Percentiles rank a stretch among this genome's conserved stretches.
phyloP scores from a whole-genome alignment of 2,888 invertebrate species.

The Calameuta idolon region DNA sequence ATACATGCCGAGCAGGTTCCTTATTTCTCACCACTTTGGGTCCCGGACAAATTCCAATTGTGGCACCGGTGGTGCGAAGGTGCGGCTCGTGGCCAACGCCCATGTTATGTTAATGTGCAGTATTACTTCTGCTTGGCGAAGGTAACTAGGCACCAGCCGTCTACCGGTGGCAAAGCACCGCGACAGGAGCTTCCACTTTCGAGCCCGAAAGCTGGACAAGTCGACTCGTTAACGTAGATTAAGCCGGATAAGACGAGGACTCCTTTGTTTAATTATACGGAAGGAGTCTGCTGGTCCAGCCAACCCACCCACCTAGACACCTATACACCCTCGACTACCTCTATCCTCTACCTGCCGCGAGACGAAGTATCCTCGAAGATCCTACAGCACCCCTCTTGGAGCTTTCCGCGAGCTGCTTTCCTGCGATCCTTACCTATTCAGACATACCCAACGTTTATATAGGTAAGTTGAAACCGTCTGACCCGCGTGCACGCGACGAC shows the following conservation, averaged over 20 bases:
- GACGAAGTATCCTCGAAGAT: not conserved
- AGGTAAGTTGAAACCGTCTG: conserved; percentile 52
- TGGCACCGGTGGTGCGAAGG: conserved; percentile 36
- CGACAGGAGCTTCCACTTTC: conserved; percentile 19
- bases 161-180: not conserved
- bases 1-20: conserved; percentile 17
- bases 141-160: conserved; percentile 2
- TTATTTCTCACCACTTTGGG: conserved; percentile 40
- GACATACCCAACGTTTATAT: not conserved
- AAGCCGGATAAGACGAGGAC: conserved; percentile 47
- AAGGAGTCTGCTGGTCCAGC: conserved; percentile 7
- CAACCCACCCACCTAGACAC: not conserved
- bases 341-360: not conserved
- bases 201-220: conserved; percentile 29
- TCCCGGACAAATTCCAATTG: conserved; percentile 49
- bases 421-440: not conserved
- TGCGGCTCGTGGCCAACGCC: conserved; percentile 57
- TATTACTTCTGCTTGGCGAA: conserved; percentile 19
- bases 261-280: conserved; percentile 48
- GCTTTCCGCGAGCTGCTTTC: not conserved
- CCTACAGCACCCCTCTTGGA: not conserved
- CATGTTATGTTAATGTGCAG: conserved; percentile 59
- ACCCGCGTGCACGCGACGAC: conserved; percentile 60
- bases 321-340: not conserved
- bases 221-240: conserved; percentile 49